These are phyloP conservation scores for Eudasyphora cyanicolor DNA, from an alignment of 2,888 invertebrate genomes.

Conservation along the genomic window DNA sequence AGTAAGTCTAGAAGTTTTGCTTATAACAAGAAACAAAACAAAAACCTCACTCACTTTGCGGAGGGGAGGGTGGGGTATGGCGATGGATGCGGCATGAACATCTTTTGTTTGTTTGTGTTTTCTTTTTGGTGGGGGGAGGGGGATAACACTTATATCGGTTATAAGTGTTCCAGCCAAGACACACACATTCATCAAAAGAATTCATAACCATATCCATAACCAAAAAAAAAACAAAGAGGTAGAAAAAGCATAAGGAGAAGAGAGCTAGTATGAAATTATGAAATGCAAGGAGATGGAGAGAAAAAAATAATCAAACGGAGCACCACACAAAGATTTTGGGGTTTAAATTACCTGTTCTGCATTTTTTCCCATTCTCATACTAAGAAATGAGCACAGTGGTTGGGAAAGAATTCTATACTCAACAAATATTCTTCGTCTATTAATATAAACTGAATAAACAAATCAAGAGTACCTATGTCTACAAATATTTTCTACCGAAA, in stretches of 20 bases:
- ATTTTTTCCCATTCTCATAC: constrained; percentile 3
- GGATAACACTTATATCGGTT: neutral
- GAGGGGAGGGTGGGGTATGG: neutral
- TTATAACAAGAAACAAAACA: constrained; percentile 19
- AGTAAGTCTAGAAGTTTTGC: constrained; percentile 2
- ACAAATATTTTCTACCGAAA: too few species aligned
- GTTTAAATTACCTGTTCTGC: constrained; percentile 60
- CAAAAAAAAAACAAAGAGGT: neutral
- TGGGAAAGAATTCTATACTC: neutral
- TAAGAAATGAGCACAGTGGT: neutral
- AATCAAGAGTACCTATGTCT: too few species aligned
- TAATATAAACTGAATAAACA: too few species aligned
- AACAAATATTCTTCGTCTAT: too few species aligned
- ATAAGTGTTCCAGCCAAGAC: neutral
- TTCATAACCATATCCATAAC: constrained; percentile 1
- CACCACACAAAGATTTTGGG: constrained; percentile 48
- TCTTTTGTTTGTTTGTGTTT: constrained; percentile 1
- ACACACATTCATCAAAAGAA: neutral
- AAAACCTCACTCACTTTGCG: constrained; percentile 1
- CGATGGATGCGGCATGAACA: neutral
- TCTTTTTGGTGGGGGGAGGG: neutral
- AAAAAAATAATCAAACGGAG: constrained; percentile 20
- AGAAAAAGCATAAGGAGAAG: neutral
- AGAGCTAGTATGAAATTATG: neutral
- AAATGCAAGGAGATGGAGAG: neutral